Conservation (phyloP, 2,797 vertebrate species). For the Selene dorsalis region DNA sequence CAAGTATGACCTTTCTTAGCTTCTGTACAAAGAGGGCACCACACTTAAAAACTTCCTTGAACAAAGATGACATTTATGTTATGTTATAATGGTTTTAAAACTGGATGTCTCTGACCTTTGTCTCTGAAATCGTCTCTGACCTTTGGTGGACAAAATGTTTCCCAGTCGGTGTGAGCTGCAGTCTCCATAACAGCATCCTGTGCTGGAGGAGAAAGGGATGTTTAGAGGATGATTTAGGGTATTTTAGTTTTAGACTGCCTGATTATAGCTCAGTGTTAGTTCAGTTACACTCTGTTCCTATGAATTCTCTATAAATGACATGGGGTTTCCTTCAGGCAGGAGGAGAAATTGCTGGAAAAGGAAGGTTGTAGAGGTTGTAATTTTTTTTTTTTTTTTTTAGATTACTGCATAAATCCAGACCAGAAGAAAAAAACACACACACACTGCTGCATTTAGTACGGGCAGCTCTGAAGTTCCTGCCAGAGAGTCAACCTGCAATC, state of each 20-base stretch:
- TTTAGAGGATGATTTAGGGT: background rate
- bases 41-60: too few relatives aligned
- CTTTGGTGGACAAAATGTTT: background rate
- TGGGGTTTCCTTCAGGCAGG: background rate
- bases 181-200: background rate
- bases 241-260: background rate
- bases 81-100: too few relatives aligned
- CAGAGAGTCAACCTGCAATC: slow-evolving; percentile 14
- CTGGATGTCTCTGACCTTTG: too few relatives aligned
- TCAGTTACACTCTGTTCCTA: background rate
- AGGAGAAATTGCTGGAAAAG: background rate
- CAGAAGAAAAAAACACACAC: slow-evolving; percentile 1
- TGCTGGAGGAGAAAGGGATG: background rate
- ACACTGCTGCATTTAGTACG: slow-evolving; percentile 11
- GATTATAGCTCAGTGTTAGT: background rate
- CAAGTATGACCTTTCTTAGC: too few relatives aligned
- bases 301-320: background rate
- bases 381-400: background rate
- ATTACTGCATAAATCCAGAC: slow-evolving; percentile 14
- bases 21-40: too few relatives aligned
- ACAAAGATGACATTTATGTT: too few relatives aligned
- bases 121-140: too few relatives aligned
- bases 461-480: slow-evolving; percentile 11
- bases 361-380: background rate
- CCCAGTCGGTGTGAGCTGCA: background rate